These are phyloP conservation scores for Oreotrochilus melanogaster DNA, from an alignment of 2,113 vertebrate genomes.

Conservation along the genomic window DNA sequence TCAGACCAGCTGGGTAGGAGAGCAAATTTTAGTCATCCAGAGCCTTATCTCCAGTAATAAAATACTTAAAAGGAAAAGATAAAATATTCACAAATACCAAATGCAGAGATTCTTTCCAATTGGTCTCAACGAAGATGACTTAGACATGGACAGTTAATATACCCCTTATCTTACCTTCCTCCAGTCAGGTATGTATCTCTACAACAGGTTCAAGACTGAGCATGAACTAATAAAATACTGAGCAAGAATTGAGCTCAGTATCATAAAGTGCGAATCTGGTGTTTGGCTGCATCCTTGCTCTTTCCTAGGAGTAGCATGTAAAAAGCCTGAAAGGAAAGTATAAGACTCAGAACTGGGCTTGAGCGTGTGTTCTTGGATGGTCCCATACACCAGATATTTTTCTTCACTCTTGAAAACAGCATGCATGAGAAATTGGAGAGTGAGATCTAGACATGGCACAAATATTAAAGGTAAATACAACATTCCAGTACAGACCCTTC, in stretches of 20 bases:
- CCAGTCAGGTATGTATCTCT: background rate
- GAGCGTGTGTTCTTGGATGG: fast-evolving
- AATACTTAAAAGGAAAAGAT: background rate
- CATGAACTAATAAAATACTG: background rate
- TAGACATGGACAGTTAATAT: background rate
- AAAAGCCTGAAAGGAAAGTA: background rate
- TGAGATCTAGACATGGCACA: background rate
- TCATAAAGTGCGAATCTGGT: background rate
- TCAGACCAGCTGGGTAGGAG: background rate
- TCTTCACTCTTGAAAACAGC: background rate
- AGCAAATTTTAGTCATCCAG: background rate
- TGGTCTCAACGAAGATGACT: background rate
- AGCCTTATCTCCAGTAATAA: background rate
- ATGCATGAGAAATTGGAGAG: background rate
- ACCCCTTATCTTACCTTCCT: background rate
- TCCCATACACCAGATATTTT: background rate
- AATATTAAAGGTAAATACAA: conserved; percentile 8
- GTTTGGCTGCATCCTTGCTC: background rate
- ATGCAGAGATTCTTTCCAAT: background rate
- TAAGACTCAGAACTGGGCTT: background rate
- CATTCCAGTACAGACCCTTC: background rate
- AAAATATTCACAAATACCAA: background rate
- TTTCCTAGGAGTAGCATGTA: background rate
- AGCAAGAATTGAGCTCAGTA: background rate
- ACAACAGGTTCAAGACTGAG: background rate